These are phyloP conservation scores for Actinia tenebrosa DNA, from an alignment of 64 coral and sea anemone species.

Conservation along the genomic window DNA sequence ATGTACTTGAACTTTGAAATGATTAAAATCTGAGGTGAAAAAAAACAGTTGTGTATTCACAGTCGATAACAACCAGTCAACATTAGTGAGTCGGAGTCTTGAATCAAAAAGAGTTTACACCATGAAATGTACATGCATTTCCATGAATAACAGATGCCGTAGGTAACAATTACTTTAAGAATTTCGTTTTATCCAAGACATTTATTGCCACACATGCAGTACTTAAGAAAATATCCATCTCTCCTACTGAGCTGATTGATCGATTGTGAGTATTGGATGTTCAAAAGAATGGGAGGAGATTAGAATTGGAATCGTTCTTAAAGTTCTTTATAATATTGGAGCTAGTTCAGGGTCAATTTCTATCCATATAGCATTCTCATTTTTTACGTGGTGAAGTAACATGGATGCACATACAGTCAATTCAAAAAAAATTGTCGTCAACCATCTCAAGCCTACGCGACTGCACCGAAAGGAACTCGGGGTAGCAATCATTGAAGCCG, in stretches of 20 bases:
- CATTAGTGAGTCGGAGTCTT: neutral
- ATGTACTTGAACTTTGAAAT: neutral
- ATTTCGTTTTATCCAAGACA: neutral
- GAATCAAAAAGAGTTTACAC: neutral
- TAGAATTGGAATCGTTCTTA: too few relatives aligned
- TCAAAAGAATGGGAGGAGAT: neutral
- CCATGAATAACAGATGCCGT: neutral
- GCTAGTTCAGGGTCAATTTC: too few relatives aligned
- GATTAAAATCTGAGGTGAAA: neutral
- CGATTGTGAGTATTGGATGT: neutral
- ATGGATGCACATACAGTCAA: too few relatives aligned
- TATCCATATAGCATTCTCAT: too few relatives aligned
- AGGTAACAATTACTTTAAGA: neutral
- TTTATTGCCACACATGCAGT: neutral
- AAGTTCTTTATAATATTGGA: too few relatives aligned
- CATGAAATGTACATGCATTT: neutral
- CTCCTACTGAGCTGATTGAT: neutral
- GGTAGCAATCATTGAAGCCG: too few relatives aligned
- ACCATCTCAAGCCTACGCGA: too few relatives aligned
- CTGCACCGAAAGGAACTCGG: too few relatives aligned
- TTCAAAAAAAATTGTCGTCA: too few relatives aligned
- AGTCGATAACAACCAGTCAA: neutral
- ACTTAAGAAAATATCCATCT: neutral
- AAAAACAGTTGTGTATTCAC: neutral
- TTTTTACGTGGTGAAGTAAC: too few relatives aligned